Conservation (phyloP, 1,140 invertebrate genomes). For the Zaprionus davidi region DNA sequence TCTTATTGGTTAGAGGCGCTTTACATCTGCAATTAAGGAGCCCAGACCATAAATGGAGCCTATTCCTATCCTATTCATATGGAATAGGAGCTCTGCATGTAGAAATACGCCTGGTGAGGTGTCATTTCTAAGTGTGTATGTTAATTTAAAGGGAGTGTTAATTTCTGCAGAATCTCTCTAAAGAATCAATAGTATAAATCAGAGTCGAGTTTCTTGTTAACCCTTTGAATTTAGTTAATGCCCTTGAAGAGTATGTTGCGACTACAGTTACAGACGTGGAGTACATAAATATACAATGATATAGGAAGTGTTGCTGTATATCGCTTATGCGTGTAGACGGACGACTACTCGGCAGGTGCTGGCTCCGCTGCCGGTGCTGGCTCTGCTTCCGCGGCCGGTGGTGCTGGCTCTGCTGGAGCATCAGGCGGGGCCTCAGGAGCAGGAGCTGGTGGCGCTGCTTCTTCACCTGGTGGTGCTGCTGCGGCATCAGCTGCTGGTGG, state of each 20-base stretch:
- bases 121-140: too few species aligned
- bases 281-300: background rate
- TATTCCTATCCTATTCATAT: too few species aligned
- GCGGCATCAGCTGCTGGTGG: conserved; percentile 11
- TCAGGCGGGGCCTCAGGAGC: background rate
- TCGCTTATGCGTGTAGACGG: background rate
- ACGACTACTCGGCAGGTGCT: background rate
- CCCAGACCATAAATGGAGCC: too few species aligned
- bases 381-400: background rate
- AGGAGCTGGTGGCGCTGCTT: background rate
- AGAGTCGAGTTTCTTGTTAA: background rate
- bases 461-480: background rate
- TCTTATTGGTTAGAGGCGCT: too few species aligned
- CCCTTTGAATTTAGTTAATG: background rate
- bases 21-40: too few species aligned
- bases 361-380: background rate
- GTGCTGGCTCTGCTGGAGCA: background rate
- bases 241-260: too few species aligned
- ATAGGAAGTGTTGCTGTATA: background rate
- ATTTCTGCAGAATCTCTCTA: too few species aligned
- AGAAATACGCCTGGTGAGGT: too few species aligned
- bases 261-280: background rate
- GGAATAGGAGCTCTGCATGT: too few species aligned
- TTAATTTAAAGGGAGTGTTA: too few species aligned
- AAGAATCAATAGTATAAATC: too few species aligned